Conservation (phyloP, 1,140 invertebrate genomes). For the Sminthurides bifidus region DNA sequence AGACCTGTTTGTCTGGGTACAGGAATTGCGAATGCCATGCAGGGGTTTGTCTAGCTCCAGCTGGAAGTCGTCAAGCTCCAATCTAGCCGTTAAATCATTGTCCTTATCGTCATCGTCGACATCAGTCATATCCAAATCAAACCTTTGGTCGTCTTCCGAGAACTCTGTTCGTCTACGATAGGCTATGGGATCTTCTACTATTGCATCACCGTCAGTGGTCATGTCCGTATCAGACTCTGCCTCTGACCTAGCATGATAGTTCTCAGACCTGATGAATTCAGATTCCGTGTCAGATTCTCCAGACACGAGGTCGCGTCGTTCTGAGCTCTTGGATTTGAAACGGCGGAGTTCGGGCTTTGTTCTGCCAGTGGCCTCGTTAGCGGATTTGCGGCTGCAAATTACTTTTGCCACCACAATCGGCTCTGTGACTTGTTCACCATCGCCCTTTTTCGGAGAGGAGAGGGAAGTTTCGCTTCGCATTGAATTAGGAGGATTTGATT, state of each 20-base stretch:
- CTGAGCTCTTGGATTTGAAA: too few species aligned
- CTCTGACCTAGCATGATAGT: background rate
- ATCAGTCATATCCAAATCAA: slow-evolving; percentile 5
- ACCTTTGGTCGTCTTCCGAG: background rate
- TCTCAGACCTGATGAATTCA: slow-evolving; percentile 7
- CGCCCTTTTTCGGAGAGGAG: too few species aligned
- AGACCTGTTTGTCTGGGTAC: slow-evolving; percentile 15
- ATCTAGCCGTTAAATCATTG: slow-evolving; percentile 5
- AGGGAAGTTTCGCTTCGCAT: too few species aligned
- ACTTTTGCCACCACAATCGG: too few species aligned
- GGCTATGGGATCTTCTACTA: background rate
- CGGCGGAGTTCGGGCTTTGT: too few species aligned
- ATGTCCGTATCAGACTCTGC: background rate
- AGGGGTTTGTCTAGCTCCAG: background rate
- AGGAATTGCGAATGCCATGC: background rate
- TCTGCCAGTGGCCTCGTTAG: too few species aligned
- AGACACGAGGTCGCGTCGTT: background rate
- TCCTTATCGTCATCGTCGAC: slow-evolving; percentile 3
- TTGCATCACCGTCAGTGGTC: background rate
- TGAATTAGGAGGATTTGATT: too few species aligned
- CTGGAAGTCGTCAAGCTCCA: slow-evolving; percentile 7
- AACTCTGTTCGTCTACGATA: background rate
- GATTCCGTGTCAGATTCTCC: slow-evolving; percentile 16
- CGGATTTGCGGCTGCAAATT: too few species aligned
- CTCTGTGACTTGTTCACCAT: too few species aligned